Percentiles rank a stretch among this genome's conserved stretches.
phyloP scores from a whole-genome alignment of 2,888 invertebrate species.

The Ephialtes manifestator region DNA sequence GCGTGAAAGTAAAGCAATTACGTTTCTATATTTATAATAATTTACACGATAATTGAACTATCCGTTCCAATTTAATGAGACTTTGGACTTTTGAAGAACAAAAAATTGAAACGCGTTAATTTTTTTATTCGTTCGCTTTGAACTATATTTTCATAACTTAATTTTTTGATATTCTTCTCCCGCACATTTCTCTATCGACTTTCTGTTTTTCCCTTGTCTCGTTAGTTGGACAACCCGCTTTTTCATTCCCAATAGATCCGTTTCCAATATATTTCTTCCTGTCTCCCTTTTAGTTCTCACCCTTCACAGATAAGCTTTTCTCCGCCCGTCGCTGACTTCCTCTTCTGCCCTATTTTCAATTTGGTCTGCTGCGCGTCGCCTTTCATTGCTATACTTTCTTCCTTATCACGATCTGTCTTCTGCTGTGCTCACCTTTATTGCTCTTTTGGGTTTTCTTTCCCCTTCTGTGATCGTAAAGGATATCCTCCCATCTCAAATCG shows the following conservation, averaged over 20 bases:
- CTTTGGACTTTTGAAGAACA: no score
- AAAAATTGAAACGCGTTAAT: background rate
- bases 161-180: background rate
- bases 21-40: no score
- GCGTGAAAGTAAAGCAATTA: no score
- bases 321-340: background rate
- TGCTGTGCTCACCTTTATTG: background rate
- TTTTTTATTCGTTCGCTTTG: background rate
- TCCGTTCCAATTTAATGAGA: no score
- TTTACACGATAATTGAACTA: no score
- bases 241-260: background rate
- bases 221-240: background rate
- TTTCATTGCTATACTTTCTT: background rate
- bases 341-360: conserved; percentile 1
- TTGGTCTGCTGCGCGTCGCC: background rate
- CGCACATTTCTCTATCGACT: background rate
- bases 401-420: background rate
- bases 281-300: background rate
- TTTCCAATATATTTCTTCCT: background rate
- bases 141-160: background rate
- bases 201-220: background rate
- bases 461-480: background rate
- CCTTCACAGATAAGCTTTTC: background rate
- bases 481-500: background rate
- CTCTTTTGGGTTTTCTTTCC: background rate